phyloP scores from a whole-genome alignment of 37 sponge, comb jelly and placozoan species.

The Diacarnus erythraeanus region DNA sequence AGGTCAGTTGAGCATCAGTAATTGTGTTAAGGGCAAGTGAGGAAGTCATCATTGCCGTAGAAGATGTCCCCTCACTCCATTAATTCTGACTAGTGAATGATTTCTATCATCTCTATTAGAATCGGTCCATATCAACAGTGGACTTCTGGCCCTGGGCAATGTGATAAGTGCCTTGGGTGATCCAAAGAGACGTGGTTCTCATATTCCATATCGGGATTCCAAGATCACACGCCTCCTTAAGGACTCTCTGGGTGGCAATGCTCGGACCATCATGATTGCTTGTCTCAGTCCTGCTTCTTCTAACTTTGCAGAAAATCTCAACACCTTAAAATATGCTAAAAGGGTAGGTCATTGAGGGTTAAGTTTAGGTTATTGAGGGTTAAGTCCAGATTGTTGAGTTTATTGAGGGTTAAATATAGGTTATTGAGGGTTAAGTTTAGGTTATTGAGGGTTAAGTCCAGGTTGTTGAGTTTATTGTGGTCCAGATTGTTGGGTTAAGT shows the following conservation, averaged over 20 bases:
- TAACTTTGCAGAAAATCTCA: conserved; percentile 81
- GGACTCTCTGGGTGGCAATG: conserved; percentile 96
- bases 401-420: background rate
- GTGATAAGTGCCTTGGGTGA: conserved; percentile 94
- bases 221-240: conserved; percentile 96
- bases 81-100: background rate
- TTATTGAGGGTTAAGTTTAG: background rate
- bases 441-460: background rate
- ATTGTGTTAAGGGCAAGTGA: background rate
- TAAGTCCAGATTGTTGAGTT: background rate
- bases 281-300: conserved; percentile 77
- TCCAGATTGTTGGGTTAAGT: too few species aligned
- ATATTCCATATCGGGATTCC: conserved; percentile 94
- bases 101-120: conserved; percentile 32
- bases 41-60: background rate
- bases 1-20: conserved; percentile 18
- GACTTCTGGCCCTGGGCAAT: conserved; percentile 96
- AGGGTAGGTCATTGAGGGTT: conserved; percentile 40
- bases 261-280: conserved; percentile 95
- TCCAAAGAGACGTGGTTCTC: conserved; percentile 35
- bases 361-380: background rate
- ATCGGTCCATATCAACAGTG: conserved; percentile 95
- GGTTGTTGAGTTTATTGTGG: too few species aligned
- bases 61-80: background rate
- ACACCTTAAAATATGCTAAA: conserved; percentile 89